Evolutionary conservation across 2,113 vertebrate genomes (phyloP).

Genomic region (Stegastes partitus): DNA sequence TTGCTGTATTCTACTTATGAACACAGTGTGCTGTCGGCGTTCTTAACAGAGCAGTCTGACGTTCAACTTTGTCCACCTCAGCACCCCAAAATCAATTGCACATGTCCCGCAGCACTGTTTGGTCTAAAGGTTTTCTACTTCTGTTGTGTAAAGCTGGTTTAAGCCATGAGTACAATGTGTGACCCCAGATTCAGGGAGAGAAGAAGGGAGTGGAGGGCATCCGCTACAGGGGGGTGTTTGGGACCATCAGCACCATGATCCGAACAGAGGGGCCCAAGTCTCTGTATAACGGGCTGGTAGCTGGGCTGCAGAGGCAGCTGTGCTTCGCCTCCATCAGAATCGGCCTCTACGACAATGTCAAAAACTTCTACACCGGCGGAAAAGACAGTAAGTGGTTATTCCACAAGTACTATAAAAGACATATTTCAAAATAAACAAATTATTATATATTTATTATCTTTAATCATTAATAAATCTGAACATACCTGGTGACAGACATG

Average conservation of each 20-base stretch:
- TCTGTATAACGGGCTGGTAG: constrained; percentile 89
- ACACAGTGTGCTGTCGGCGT: constrained; percentile 2
- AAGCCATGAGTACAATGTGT: constrained; percentile 21
- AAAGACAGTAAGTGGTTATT: constrained; percentile 83
- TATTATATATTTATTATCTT: no score
- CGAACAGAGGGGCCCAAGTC: constrained; percentile 87
- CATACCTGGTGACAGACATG: no score
- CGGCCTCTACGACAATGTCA: constrained; percentile 89
- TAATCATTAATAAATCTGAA: no score
- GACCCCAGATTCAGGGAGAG: constrained; percentile 89
- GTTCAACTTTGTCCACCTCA: constrained; percentile 1
- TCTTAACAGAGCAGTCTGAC: constrained; percentile 1
- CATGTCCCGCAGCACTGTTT: background rate
- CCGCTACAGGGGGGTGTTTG: constrained; percentile 88
- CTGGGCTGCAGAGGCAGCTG: constrained; percentile 89
- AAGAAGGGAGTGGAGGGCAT: constrained; percentile 73
- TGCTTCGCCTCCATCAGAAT: constrained; percentile 90
- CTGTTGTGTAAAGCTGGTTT: constrained; percentile 11
- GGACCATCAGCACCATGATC: constrained; percentile 88
- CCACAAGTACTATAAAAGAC: no score
- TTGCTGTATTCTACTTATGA: background rate
- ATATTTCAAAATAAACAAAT: no score
- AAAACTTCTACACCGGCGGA: constrained; percentile 85
- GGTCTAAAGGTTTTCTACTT: background rate
- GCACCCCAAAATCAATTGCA: background rate